A percentile compares a stretch with the other conserved stretches of the same genome.
Evolutionary conservation across 2,888 invertebrate species (phyloP).

Genomic region (Phyto melanocephala): DNA sequence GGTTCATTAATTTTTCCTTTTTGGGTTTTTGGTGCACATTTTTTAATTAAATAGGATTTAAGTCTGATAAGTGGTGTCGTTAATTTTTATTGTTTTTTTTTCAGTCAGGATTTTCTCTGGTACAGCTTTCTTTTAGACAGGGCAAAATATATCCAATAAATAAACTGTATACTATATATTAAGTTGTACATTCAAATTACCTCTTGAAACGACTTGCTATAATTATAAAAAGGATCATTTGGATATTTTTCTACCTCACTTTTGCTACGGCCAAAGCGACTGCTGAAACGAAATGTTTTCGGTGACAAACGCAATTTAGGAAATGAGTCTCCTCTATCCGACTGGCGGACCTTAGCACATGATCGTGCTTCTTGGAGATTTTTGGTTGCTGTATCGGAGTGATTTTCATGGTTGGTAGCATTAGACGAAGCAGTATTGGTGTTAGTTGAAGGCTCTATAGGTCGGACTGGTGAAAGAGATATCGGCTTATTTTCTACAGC

Average conservation of each 20-base stretch:
- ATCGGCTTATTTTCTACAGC: constrained; percentile 71
- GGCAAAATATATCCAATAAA: no score
- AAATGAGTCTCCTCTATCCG: constrained; percentile 77
- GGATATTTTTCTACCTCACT: constrained; percentile 77
- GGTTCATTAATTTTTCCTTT: no score
- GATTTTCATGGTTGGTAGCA: constrained; percentile 28
- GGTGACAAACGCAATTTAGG: constrained; percentile 77
- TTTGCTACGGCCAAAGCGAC: constrained; percentile 78
- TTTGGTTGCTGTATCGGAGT: not conserved
- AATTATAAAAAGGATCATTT: constrained; percentile 75
- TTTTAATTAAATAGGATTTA: no score
- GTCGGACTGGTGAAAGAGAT: constrained; percentile 68
- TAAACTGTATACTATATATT: not conserved
- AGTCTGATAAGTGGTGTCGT: no score
- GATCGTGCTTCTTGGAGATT: constrained; percentile 16
- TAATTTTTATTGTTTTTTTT: no score
- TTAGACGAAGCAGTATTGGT: not conserved
- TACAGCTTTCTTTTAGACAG: no score
- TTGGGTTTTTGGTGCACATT: no score
- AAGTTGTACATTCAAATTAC: constrained; percentile 67
- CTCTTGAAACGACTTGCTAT: constrained; percentile 78
- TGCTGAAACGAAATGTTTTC: constrained; percentile 77
- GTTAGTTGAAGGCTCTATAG: not conserved
- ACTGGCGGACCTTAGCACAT: constrained; percentile 70
- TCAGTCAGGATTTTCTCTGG: no score